Percentiles rank a stretch among this genome's conserved stretches.
Evolutionary conservation across 2,113 vertebrate genomes (phyloP).

Genomic region (Nyctibius bracteatus): DNA sequence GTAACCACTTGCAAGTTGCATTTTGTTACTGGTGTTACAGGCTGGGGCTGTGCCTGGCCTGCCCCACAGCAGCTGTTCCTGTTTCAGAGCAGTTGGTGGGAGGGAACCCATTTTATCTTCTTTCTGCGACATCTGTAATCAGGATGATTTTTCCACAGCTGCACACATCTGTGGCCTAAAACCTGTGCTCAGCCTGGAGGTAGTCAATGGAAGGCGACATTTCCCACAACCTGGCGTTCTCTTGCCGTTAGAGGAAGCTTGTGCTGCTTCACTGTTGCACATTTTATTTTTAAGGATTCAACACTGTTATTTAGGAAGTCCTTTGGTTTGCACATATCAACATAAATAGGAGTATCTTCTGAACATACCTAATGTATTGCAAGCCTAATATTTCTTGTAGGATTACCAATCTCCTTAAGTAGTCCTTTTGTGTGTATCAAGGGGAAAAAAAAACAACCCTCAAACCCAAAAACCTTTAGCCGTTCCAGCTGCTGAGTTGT

Average conservation of each 20-base stretch:
- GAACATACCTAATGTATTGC: background rate
- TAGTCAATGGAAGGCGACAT: accelerated
- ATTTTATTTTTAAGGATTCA: background rate
- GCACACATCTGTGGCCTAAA: background rate
- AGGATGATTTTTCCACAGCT: background rate
- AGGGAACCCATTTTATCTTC: background rate
- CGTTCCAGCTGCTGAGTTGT: slow-evolving; percentile 25
- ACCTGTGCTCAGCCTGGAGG: background rate
- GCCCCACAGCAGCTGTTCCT: background rate
- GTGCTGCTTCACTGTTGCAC: background rate
- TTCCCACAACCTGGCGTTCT: background rate
- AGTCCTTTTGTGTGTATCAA: background rate
- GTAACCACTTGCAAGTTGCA: background rate
- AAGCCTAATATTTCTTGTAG: background rate
- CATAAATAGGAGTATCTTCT: background rate
- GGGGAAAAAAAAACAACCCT: background rate
- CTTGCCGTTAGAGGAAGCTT: background rate
- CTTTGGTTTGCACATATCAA: background rate
- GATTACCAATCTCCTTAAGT: background rate
- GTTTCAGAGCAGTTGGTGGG: background rate
- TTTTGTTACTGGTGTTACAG: accelerated
- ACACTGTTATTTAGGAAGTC: background rate
- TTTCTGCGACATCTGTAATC: background rate
- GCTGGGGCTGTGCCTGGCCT: background rate
- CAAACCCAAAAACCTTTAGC: background rate